These are phyloP conservation scores for Oxyura jamaicensis DNA, from an alignment of 2,113 vertebrate species.

Conservation along the genomic window DNA sequence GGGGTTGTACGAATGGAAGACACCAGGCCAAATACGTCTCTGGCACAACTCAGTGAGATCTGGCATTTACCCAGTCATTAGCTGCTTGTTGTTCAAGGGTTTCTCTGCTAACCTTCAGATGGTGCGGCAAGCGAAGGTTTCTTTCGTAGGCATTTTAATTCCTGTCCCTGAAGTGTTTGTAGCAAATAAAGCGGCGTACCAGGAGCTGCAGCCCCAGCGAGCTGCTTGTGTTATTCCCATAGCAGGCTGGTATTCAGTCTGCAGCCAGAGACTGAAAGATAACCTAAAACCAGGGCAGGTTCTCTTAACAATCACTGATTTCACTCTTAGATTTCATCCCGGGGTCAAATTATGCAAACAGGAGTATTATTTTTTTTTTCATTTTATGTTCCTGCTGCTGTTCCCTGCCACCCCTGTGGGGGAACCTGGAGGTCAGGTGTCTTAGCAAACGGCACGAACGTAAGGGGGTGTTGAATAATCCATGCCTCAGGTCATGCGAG, in stretches of 20 bases:
- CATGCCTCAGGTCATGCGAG: neutral
- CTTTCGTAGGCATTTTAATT: neutral
- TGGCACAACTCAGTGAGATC: neutral
- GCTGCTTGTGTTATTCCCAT: neutral
- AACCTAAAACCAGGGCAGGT: neutral
- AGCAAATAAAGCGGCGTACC: neutral
- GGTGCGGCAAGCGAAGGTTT: neutral
- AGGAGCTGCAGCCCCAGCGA: neutral
- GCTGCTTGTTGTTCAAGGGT: neutral
- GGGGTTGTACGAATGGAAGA: constrained; percentile 10
- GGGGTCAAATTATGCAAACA: neutral
- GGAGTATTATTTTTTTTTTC: neutral
- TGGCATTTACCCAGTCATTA: neutral
- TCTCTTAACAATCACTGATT: neutral
- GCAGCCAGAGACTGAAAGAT: neutral
- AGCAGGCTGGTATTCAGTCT: neutral
- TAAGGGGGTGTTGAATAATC: neutral
- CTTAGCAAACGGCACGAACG: neutral
- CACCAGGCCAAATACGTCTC: neutral
- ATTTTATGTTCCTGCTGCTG: neutral
- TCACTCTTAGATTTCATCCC: neutral
- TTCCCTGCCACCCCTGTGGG: neutral
- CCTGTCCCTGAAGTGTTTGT: neutral
- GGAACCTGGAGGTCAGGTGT: neutral
- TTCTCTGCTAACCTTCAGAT: constrained; percentile 10